Conservation (phyloP, 2,888 invertebrate genomes). For the Nephrotoma appendiculata region DNA sequence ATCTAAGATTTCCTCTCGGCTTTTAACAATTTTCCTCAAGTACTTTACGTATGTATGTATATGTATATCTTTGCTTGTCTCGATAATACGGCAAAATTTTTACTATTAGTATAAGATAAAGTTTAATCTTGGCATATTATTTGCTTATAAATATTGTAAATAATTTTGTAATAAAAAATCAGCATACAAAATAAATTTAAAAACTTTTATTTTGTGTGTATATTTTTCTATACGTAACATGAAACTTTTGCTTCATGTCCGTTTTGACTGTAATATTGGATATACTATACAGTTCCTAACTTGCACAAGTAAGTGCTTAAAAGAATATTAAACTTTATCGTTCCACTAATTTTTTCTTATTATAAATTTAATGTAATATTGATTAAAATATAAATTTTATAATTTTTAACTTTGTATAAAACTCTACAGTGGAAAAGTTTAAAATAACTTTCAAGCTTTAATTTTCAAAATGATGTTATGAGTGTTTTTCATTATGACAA, state of each 20-base stretch:
- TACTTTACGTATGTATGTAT: background rate
- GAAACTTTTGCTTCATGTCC: background rate
- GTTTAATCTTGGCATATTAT: background rate
- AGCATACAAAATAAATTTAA: background rate
- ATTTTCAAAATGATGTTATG: background rate
- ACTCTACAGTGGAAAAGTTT: background rate
- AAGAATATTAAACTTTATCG: background rate
- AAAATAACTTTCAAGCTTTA: background rate
- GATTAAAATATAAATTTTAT: background rate
- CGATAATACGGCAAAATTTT: background rate
- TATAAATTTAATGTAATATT: background rate
- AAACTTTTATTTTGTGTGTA: background rate
- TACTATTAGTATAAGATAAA: background rate
- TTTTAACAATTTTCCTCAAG: background rate
- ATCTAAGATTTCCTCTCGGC: background rate
- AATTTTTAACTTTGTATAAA: background rate
- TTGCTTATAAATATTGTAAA: background rate
- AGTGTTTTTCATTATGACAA: background rate
- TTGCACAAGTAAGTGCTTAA: background rate
- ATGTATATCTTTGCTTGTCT: background rate
- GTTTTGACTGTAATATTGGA: background rate
- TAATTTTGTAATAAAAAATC: background rate
- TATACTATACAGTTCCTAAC: background rate
- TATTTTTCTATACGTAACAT: background rate
- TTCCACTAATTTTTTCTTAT: background rate